Base-by-base conservation (phyloP, 1,140 invertebrate species). In the Trinorchestia longiramus region DNA sequence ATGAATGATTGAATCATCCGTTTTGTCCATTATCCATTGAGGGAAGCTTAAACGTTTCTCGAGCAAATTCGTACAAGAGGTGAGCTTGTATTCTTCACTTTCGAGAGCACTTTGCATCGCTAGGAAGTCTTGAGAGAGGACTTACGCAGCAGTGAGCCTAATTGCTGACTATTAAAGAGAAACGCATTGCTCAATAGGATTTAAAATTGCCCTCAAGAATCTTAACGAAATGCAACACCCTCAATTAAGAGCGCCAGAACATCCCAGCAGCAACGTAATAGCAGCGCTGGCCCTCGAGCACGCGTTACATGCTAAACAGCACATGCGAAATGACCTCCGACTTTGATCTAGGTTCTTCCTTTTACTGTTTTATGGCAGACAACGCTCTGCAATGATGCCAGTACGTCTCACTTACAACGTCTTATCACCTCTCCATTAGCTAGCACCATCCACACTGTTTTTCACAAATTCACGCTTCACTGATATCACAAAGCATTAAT, bases 81-180 rank as follows among this genome's bases (percentile, higher is more conserved):
- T 94, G 43, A 45, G 40, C 92, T 94, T 43, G 45, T 94, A 94
- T 94, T 94, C 43, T 94, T 45, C 44, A 43, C 43, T 43, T 94
- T 94, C 92, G 92, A 94, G 43, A 40, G 92, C 92, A 47, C 44
- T 94, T 94, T 94, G 43, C 92, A 94, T 94, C 44, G 44, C 44
- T 94, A 11, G 92, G 17, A 94, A 94, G 92, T 47, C 44, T 45
- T 43, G 15, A 94, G 17, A 43, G 92, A 8, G 36, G 92, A 43
- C 44, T 94, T 3, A n/a, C 44, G 41, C 41, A n/a, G 43, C 92
- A 47, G 43, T 94, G 92, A 47, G 44, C 92, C 92, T 94, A 94
- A 94, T 94, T 94, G 92, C 92, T 94, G 40, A 94, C 92, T 45
- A 94, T 94, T 94, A 94, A 94, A 45, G 43, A 94, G 92, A 94